These are phyloP conservation scores for Pelodiscus sinensis DNA, from an alignment of 2,113 vertebrate species.

Conservation along the genomic window DNA sequence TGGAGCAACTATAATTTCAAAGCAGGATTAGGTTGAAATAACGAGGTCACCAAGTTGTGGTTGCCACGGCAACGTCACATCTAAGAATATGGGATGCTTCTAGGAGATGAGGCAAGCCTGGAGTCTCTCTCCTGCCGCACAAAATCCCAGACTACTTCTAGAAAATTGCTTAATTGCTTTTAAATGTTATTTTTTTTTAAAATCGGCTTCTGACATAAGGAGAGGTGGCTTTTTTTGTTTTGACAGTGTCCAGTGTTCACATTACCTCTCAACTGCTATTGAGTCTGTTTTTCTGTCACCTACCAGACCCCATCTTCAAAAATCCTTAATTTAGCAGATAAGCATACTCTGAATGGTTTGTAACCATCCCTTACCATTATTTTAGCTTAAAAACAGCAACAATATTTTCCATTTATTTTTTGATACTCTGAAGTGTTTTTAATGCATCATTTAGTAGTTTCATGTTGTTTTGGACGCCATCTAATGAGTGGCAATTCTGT, in stretches of 20 bases:
- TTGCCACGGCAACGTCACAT: slow-evolving; percentile 99
- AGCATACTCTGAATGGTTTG: not conserved
- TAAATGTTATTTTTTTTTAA: slow-evolving; percentile 45
- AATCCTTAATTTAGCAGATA: not conserved
- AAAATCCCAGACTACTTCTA: slow-evolving; percentile 72
- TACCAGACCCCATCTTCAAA: slow-evolving; percentile 13
- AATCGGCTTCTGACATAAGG: slow-evolving; percentile 34
- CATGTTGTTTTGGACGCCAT: not conserved
- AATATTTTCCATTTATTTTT: rapidly evolving
- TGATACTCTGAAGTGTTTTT: not conserved
- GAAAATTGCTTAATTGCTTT: slow-evolving; percentile 79
- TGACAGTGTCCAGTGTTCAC: slow-evolving; percentile 16
- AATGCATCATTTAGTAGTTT: not conserved
- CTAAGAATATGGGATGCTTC: slow-evolving; percentile 99
- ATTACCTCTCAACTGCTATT: slow-evolving; percentile 35
- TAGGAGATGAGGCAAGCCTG: slow-evolving; percentile 81
- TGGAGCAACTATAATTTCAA: slow-evolving; percentile 99
- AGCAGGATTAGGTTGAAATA: slow-evolving; percentile 99
- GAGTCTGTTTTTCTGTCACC: slow-evolving; percentile 1
- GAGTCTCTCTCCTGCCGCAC: slow-evolving; percentile 74
- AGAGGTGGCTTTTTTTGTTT: slow-evolving; percentile 18
- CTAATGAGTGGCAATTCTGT: not conserved
- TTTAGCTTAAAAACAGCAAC: not conserved
- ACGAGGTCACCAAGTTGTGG: slow-evolving; percentile 99
- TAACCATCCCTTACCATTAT: not conserved